Base-by-base conservation (phyloP, 2,888 invertebrate species). In the Frankliniella fusca region DNA sequence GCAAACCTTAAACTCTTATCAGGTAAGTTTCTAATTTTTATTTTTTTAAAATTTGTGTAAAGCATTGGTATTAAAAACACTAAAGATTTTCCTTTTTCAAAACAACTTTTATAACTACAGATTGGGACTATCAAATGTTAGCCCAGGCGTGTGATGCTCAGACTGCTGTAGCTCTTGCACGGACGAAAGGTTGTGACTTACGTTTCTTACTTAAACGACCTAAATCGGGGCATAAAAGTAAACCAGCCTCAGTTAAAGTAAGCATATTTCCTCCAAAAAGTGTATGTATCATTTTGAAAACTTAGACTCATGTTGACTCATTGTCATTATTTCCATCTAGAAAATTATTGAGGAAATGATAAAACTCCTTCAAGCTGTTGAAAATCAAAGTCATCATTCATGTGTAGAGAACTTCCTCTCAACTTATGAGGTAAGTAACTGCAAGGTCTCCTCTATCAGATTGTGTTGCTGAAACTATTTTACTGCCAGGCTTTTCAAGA, bases 91-190 rank as follows among this genome's bases (percentile, higher is more conserved):
- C 18, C n/a, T n/a, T 61, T 54, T 54, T 15, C 18, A 5, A 5
- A 18, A 18, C 18, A 15, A n/a, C 15, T 61, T 61, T 61, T 61
- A 15, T 5, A 54, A 54, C 8, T 61, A 18, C 84, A 91, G 91
- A 90, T 84, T 89, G 89, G 86, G 89, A 95, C 85, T 94, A 92
- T 86, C 89, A 90, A 81, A 92, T 94, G 86, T 90, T 97, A 83
- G 94, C 96, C 9, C 95, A 95, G 88, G 93, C 94, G 84, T 91
- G 94, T 85, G 94, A 95, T 88, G 91, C 92, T 80, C 90, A 91
- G 85, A 95, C 95, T 0, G 93, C 95, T 3, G 92, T 95, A 0
- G 92, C 93, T 3, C 89, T 97, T 81, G 96, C 97, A 0, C 90
- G 96, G 85, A 92, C 92, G 3, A 88, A 89, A 70, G 91, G 92